A percentile compares a stretch with the other conserved stretches of the same genome.
phyloP scores from a whole-genome alignment of 2,888 invertebrate genomes.

The Rambutsinella grinnellia region DNA sequence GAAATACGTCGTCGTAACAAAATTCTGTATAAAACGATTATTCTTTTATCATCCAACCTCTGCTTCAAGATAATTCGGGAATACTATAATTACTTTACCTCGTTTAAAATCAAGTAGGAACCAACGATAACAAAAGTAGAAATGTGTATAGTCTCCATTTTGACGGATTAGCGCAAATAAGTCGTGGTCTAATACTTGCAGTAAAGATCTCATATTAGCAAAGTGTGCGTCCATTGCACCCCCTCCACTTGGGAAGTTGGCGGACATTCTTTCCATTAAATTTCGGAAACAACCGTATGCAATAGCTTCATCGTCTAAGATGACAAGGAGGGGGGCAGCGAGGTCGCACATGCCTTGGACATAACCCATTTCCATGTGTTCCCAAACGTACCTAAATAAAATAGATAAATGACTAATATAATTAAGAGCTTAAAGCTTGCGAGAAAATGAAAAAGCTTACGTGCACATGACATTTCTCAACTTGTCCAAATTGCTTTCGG shows the following conservation, averaged over 20 bases:
- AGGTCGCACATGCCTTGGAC: slow-evolving; percentile 99
- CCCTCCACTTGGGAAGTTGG: slow-evolving; percentile 91
- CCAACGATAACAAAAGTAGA: slow-evolving; percentile 98
- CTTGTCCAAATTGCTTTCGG: slow-evolving; percentile 89
- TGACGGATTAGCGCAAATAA: slow-evolving; percentile 95
- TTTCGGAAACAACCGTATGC: slow-evolving; percentile 93
- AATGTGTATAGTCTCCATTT: slow-evolving; percentile 96
- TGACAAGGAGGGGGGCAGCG: slow-evolving; percentile 91
- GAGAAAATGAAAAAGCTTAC: slow-evolving; percentile 75
- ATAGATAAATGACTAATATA: too few species aligned
- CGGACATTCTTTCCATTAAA: slow-evolving; percentile 90
- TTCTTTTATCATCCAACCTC: too few species aligned
- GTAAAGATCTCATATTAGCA: slow-evolving; percentile 81
- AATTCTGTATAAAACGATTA: slow-evolving; percentile 79
- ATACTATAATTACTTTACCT: too few species aligned
- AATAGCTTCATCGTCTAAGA: slow-evolving; percentile 91
- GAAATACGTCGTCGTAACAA: slow-evolving; percentile 91
- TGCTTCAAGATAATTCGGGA: too few species aligned
- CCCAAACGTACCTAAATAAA: slow-evolving; percentile 92
- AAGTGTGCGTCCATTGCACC: slow-evolving; percentile 97
- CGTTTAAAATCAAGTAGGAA: slow-evolving; percentile 96
- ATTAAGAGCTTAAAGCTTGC: too few species aligned
- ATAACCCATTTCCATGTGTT: slow-evolving; percentile 93
- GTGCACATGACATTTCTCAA: slow-evolving; percentile 96
- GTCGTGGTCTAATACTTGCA: slow-evolving; percentile 90